Evolutionary conservation across 2,888 invertebrate genomes (phyloP).

Genomic region (Geophilus truncorum): DNA sequence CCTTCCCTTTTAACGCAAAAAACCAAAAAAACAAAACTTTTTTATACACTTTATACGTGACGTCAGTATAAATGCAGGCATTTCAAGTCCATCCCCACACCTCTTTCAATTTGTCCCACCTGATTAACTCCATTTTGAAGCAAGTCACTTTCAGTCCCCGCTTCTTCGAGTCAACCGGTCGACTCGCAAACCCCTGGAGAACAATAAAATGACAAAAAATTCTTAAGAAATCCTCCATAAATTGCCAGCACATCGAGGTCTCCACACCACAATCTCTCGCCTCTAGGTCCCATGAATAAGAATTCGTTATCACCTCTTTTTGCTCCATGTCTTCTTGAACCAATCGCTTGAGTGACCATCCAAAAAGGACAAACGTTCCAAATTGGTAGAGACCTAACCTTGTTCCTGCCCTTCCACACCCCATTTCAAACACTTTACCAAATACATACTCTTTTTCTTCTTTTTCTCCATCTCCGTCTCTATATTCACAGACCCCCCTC

Average conservation of each 20-base stretch:
- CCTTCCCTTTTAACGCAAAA: not conserved
- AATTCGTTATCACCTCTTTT: conserved; percentile 3
- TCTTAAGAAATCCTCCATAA: not conserved
- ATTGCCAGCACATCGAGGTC: not conserved
- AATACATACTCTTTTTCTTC: not conserved
- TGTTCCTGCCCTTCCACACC: not conserved
- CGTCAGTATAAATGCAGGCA: not conserved
- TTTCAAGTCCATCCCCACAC: conserved; percentile 1
- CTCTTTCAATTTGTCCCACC: conserved; percentile 7
- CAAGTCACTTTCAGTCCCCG: not conserved
- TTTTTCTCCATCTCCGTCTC: not conserved
- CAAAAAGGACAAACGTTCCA: not conserved
- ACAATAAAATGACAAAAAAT: not conserved
- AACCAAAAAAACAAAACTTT: not conserved
- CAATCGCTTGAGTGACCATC: conserved; percentile 6
- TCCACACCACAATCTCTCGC: not conserved
- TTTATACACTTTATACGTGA: not conserved
- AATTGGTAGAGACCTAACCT: not conserved
- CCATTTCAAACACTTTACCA: not conserved
- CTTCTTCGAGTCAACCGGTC: not conserved
- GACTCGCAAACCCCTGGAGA: not conserved
- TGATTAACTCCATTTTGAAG: conserved; percentile 7
- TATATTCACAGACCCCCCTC: too few relatives aligned
- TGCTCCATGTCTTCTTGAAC: not conserved
- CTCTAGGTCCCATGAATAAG: not conserved